phyloP scores from a whole-genome alignment of 2,797 vertebrate genomes.

The Microchirus variegatus region DNA sequence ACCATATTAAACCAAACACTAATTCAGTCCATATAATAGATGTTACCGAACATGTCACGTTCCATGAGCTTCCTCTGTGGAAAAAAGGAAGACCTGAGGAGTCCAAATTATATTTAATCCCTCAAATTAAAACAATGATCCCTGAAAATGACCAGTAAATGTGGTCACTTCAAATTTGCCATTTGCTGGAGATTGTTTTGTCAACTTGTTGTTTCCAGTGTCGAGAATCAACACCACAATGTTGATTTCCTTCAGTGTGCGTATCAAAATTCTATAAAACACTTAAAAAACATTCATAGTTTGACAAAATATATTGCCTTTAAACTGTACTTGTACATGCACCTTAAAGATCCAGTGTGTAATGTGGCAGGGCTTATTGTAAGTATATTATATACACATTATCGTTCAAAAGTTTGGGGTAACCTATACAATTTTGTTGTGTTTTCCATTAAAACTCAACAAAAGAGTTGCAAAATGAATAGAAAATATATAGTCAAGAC shows the following conservation, averaged over 20 bases:
- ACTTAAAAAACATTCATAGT: slow-evolving; percentile 30
- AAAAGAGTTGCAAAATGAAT: too few relatives aligned
- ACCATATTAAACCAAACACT: slow-evolving; percentile 7
- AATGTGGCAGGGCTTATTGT: too few relatives aligned
- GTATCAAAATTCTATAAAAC: slow-evolving; percentile 64
- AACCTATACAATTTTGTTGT: too few relatives aligned
- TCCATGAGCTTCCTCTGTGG: not conserved
- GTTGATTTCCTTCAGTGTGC: slow-evolving; percentile 14
- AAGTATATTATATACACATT: too few relatives aligned
- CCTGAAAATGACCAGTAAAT: too few relatives aligned
- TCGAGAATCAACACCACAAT: slow-evolving; percentile 9
- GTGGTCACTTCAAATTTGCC: not conserved
- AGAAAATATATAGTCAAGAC: too few relatives aligned
- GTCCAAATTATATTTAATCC: too few relatives aligned
- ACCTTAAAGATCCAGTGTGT: too few relatives aligned
- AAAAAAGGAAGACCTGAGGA: not conserved
- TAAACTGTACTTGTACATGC: slow-evolving; percentile 1
- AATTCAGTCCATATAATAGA: not conserved
- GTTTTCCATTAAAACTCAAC: too few relatives aligned
- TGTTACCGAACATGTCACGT: not conserved
- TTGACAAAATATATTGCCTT: slow-evolving; percentile 52
- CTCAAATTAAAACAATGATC: too few relatives aligned
- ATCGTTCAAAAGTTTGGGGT: too few relatives aligned
- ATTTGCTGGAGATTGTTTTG: slow-evolving; percentile 5
- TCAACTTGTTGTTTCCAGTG: not conserved